Evolutionary conservation across 2,113 vertebrate species (phyloP).

Genomic region (Tachysurus fulvidraco): DNA sequence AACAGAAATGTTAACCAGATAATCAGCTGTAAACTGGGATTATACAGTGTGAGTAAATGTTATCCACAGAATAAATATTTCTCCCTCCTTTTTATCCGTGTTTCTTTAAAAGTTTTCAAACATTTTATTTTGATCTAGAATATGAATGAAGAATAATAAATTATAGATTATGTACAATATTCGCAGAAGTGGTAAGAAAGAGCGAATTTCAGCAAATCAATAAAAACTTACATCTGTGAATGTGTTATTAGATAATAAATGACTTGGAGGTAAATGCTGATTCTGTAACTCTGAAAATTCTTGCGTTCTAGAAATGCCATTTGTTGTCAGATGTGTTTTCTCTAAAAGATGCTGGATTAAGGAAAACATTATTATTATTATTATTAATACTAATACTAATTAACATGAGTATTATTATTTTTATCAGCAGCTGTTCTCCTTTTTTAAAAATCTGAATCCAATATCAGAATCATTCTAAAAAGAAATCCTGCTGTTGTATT

Average conservation of each 20-base stretch:
- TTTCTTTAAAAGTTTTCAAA: neutral
- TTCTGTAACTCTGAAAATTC: neutral
- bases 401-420: no score
- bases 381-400: no score
- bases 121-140: neutral
- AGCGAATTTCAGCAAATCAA: neutral
- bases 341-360: neutral
- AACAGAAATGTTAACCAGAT: neutral
- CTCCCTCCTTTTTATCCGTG: neutral
- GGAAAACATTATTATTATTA: no score
- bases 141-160: neutral
- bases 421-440: no score
- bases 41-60: neutral
- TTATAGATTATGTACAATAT: neutral
- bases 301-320: neutral
- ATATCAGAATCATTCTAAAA: neutral
- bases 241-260: slow-evolving; percentile 1
- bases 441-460: neutral
- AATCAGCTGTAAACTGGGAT: neutral
- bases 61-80: neutral
- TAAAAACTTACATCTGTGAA: neutral
- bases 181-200: neutral
- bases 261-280: neutral
- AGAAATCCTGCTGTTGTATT: neutral
- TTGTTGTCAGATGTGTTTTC: neutral